Conservation (phyloP, 2,113 vertebrate genomes). For the Pangasianodon hypophthalmus region DNA sequence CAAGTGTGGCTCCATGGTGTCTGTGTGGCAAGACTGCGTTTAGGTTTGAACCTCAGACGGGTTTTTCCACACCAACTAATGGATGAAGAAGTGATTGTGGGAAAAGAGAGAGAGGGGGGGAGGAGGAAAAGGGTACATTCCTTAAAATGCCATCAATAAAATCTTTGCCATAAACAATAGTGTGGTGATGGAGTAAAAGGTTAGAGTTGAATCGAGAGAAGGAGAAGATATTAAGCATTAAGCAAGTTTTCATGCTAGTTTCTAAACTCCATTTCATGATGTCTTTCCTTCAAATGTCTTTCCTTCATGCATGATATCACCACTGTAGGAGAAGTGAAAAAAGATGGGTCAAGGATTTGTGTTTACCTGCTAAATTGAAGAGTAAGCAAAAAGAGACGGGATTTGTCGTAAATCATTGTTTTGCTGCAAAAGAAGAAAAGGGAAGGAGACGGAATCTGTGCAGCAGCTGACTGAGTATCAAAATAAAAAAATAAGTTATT, state of each 20-base stretch:
- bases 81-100: constrained; percentile 51
- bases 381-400: neutral
- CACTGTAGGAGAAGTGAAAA: neutral
- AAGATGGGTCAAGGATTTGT: neutral
- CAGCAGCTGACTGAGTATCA: neutral
- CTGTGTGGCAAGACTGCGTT: constrained; percentile 54
- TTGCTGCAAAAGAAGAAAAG: neutral
- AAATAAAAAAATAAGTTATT: neutral
- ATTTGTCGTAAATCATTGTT: neutral
- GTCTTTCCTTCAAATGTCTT: neutral
- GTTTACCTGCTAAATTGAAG: neutral
- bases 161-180: constrained; percentile 28
- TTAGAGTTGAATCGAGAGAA: neutral
- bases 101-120: neutral
- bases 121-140: neutral
- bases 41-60: constrained; percentile 61
- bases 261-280: neutral
- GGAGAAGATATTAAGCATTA: neutral
- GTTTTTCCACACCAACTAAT: constrained; percentile 73
- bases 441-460: neutral
- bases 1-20: constrained; percentile 46
- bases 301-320: no score
- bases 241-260: neutral
- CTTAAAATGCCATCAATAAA: constrained; percentile 33
- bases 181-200: neutral